phyloP scores from a whole-genome alignment of 2,888 invertebrate genomes.

The Cecidostiba fungosa region DNA sequence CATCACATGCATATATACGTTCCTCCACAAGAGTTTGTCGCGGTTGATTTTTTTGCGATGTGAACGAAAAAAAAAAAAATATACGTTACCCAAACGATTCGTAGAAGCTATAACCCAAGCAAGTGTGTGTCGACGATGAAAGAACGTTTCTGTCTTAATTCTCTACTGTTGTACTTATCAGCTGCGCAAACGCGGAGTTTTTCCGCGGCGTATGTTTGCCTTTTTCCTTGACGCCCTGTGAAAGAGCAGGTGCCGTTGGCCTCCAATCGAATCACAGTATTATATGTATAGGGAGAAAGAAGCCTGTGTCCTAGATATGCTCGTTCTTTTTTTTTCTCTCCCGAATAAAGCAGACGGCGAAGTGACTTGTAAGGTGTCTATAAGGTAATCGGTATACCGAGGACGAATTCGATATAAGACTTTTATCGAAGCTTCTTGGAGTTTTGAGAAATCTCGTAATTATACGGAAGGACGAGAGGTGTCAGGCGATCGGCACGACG shows the following conservation, averaged over 20 bases:
- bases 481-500: neutral
- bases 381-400: neutral
- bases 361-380: conserved; percentile 39
- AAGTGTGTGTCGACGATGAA: too few relatives aligned
- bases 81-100: too few relatives aligned
- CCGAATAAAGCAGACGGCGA: neutral
- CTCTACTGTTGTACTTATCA: neutral
- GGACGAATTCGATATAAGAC: neutral
- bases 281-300: neutral
- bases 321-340: neutral
- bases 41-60: too few relatives aligned
- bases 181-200: conserved; percentile 32
- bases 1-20: neutral
- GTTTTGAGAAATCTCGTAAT: conserved; percentile 8
- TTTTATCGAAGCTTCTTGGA: neutral
- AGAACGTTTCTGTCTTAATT: neutral
- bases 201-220: conserved; percentile 28
- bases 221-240: conserved; percentile 21
- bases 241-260: conserved; percentile 8
- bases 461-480: neutral
- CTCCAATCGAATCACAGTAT: neutral
- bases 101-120: too few relatives aligned
- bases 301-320: conserved; percentile 55
- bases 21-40: too few relatives aligned
- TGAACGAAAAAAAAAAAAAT: too few relatives aligned